Base-by-base conservation (phyloP, 64 coral and sea anemone genomes). In the Stichodactyla mertensii region DNA sequence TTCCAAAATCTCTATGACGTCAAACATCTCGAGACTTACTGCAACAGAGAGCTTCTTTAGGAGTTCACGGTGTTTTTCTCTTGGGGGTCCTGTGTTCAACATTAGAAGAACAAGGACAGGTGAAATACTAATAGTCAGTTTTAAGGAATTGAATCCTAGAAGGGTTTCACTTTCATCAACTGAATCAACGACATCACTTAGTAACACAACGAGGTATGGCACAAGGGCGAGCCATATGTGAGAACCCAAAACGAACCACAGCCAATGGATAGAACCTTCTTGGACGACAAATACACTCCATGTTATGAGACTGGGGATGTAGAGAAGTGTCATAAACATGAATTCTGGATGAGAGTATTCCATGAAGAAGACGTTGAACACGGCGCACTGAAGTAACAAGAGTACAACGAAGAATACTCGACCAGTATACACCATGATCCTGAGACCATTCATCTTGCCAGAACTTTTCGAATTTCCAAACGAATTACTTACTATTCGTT, bases 31-130 rank as follows among this genome's bases (percentile, higher is more conserved):
- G 16, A 87, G 53, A 51, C 4, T 56, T 87, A 74, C 1, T 4
- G 4, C 55, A 0, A 10, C 0, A 55, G 23, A 55, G 22, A 55
- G 10, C 20, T 20, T 64, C 27, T 22, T 11, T 20, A 28, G 10
- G 10, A 59, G 57, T 31, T 59, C 16, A 82, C 20, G 20, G n/a
- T 18, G 80, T 28, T 61, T 89, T 80, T 51, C 36, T 51, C 59
- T 18, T 80, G 57, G 57, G 24, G 27, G 18, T 59, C 31, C 55
- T 82, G 24, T 80, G 82, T 12, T 12, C 45, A n/a, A 12, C 10
- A 66, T 82, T 51, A 53, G 78, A 60, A 52, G 58, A 78, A 67
- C 82, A 51, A 64, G 66, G 67, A 36, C 64, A 60, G 67, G 87
- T 77, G 26, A 16, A 54, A 16, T 89, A 61, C 78, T 6, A 66